These are phyloP conservation scores for Taeniopygia guttata DNA, from an alignment of 2,797 vertebrate species.

Conservation along the genomic window DNA sequence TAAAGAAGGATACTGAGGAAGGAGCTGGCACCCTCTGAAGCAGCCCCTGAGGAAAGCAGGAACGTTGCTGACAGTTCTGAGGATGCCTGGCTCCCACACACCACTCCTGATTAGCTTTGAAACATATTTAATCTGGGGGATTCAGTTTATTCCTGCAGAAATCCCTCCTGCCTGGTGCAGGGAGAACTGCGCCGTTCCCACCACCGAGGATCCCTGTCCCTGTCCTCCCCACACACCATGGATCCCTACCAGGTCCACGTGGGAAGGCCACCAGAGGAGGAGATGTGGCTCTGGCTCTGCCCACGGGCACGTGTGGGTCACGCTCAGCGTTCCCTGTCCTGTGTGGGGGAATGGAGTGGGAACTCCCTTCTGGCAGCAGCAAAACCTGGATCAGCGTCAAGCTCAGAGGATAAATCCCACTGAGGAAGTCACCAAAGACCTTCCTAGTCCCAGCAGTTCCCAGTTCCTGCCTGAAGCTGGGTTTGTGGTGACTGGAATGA, in stretches of 20 bases:
- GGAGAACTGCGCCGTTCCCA: background rate
- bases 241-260: background rate
- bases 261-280: background rate
- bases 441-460: background rate
- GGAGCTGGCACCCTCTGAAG: slow-evolving; percentile 18
- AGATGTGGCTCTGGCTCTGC: background rate
- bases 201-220: fast-evolving
- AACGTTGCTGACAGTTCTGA: slow-evolving; percentile 19
- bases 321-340: fast-evolving
- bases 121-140: slow-evolving; percentile 4
- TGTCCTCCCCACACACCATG: background rate
- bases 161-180: background rate
- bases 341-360: background rate
- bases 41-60: background rate
- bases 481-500: background rate
- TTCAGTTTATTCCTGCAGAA: background rate
- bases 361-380: background rate
- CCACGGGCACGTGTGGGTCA: fast-evolving
- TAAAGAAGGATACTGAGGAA: background rate
- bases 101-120: background rate
- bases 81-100: slow-evolving; percentile 21
- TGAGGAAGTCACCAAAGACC: background rate
- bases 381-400: fast-evolving
- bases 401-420: background rate
- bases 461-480: background rate